Conservation (phyloP, 2,113 vertebrate genomes). For the Cyrtonyx montezumae region DNA sequence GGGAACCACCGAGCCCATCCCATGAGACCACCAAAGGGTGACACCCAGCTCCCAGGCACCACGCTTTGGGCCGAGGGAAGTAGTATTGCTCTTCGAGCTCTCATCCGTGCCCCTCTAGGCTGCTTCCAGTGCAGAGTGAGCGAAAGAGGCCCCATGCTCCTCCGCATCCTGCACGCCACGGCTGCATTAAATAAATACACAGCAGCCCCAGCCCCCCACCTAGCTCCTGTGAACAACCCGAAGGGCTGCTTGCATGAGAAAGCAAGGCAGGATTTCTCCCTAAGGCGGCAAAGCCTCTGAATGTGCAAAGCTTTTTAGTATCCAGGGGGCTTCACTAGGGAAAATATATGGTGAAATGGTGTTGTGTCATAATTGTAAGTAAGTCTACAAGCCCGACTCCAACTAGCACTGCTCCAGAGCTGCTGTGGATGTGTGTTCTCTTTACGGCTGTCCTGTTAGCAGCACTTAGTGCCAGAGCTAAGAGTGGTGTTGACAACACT, state of each 20-base stretch:
- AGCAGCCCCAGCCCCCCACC: not conserved
- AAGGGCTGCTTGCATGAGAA: not conserved
- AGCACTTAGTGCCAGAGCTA: not conserved
- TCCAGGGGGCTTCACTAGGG: not conserved
- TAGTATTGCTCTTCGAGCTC: rapidly evolving
- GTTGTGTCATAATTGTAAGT: not conserved
- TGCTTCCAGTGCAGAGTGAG: rapidly evolving
- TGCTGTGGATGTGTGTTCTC: not conserved
- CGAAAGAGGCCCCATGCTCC: not conserved
- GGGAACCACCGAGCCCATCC: rapidly evolving
- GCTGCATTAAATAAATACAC: not conserved
- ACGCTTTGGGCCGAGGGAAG: rapidly evolving
- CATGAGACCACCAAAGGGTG: not conserved
- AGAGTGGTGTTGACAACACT: not conserved
- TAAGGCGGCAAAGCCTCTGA: not conserved
- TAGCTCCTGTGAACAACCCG: rapidly evolving
- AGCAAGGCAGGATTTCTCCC: not conserved
- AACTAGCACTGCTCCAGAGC: not conserved
- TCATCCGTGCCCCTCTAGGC: rapidly evolving
- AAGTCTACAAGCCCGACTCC: not conserved
- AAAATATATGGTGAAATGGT: not conserved
- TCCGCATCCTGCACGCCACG: not conserved
- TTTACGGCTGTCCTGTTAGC: not conserved
- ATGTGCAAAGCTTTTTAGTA: slow-evolving; percentile 11
- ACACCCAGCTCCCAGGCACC: not conserved